Evolutionary conservation across 2,797 vertebrate genomes (phyloP).

Genomic region (Acanthopagrus latus): DNA sequence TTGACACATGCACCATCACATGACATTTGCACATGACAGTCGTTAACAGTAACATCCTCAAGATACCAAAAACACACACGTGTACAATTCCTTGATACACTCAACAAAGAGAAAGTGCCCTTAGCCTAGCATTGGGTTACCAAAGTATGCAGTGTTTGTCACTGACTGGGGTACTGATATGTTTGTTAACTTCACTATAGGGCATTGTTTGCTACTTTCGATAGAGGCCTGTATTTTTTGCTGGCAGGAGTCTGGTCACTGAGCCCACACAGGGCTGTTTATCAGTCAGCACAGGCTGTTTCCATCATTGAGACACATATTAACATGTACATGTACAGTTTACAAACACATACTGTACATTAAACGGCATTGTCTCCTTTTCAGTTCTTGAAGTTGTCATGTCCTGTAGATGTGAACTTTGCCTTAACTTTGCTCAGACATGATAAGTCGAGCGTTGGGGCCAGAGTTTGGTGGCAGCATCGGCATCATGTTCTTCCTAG

Average conservation of each 20-base stretch:
- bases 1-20: not conserved
- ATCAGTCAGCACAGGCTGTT: not conserved
- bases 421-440: conserved; percentile 86
- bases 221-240: not conserved
- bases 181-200: not conserved
- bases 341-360: not conserved
- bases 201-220: not conserved
- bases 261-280: not conserved
- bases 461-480: conserved; percentile 94
- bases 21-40: conserved; percentile 17
- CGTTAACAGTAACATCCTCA: not conserved
- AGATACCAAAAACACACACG: conserved; percentile 2
- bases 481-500: conserved; percentile 94
- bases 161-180: conserved; percentile 1
- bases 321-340: not conserved
- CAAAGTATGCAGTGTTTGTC: not conserved
- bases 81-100: not conserved
- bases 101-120: conserved; percentile 8
- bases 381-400: not conserved
- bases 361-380: not conserved
- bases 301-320: not conserved
- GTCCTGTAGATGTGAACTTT: not conserved
- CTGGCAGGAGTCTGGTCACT: conserved; percentile 2
- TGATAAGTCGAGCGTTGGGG: conserved; percentile 94
- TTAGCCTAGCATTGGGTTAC: not conserved